Evolutionary conservation across 2,888 invertebrate species (phyloP), one percentile per base, ranked within the genome.

Genomic region (Eupithecia centaureata): DNA sequence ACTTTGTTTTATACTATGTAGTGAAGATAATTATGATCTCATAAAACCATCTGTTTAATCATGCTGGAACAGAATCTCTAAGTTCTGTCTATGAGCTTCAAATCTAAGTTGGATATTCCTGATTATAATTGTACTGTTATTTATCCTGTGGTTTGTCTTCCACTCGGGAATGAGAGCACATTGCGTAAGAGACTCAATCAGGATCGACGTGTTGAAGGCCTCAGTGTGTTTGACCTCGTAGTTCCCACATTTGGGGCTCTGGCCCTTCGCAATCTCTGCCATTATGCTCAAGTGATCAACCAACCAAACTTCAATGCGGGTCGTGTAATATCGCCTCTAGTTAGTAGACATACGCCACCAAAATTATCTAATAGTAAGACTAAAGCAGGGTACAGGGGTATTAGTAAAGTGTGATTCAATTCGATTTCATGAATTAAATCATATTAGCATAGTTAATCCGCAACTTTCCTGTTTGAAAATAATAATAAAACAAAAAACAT

Each of bases 401-500:
- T n/a, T 42, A 18, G 4, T 5, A 5, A 10, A 42, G 18, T 18
- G 18, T 5, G 8, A 10, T 42, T 18, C 18, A 1, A 47, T 42
- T 42, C 1, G 8, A 42, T 47, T 18, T 10, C 22, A 10, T 47
- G 1, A 18, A 47, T 22, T 2, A 30, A 5, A 5, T 30, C 2
- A 10, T 42, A 4, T 22, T 42, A 18, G 42, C 10, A 42, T 8
- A 2, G 42, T 42, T 42, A 42, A 18, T 42, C 2, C 42, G 0
- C 18, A 18, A 42, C 18, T 18, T 1, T 22, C 22, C 5, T 33
- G 30, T 18, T 57, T 12, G 33, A 30, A n/a, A 30, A 30, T 28
- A 12, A 28, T 7, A n/a, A 28, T 54, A 5, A 28, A 75, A 73
- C 69, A 73, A 70, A 75, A 72, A 52, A n/a, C 42, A 2, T 18